Evolutionary conservation across 2,113 vertebrate genomes (phyloP).

Genomic region (Seriola aureovittata): DNA sequence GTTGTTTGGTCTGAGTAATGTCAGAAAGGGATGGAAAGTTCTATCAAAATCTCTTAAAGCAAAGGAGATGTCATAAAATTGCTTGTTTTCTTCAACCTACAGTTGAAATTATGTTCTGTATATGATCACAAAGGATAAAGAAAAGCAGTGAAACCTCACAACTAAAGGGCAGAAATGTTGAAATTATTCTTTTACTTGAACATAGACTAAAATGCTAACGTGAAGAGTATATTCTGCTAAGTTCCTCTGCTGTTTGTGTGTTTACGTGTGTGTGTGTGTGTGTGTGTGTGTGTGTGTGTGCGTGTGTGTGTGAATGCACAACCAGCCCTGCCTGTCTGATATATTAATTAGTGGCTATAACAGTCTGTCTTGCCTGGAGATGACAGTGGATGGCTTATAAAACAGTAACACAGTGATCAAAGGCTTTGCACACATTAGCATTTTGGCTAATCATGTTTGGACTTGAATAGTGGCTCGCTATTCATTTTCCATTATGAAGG

Average conservation of each 20-base stretch:
- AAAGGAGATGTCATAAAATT: not conserved
- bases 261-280: not conserved
- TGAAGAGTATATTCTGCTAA: not conserved
- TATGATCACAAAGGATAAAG: not conserved
- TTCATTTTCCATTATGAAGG: slow-evolving; percentile 68
- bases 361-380: slow-evolving; percentile 71
- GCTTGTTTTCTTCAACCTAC: not conserved
- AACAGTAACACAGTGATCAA: slow-evolving; percentile 79
- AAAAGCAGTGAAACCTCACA: not conserved
- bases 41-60: not conserved
- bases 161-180: not conserved
- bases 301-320: slow-evolving; percentile 7
- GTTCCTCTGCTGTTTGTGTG: slow-evolving; percentile 19
- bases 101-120: not conserved
- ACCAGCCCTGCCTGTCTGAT: slow-evolving; percentile 38
- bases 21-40: not conserved
- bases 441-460: slow-evolving; percentile 77
- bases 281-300: slow-evolving; percentile 18
- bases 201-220: not conserved
- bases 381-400: slow-evolving; percentile 75
- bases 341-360: slow-evolving; percentile 75
- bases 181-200: not conserved
- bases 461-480: slow-evolving; percentile 34
- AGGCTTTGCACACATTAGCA: slow-evolving; percentile 80
- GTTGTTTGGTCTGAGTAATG: not conserved